Evolutionary conservation across 2,888 invertebrate genomes (phyloP).

Genomic region (Pediacus dermestoides): DNA sequence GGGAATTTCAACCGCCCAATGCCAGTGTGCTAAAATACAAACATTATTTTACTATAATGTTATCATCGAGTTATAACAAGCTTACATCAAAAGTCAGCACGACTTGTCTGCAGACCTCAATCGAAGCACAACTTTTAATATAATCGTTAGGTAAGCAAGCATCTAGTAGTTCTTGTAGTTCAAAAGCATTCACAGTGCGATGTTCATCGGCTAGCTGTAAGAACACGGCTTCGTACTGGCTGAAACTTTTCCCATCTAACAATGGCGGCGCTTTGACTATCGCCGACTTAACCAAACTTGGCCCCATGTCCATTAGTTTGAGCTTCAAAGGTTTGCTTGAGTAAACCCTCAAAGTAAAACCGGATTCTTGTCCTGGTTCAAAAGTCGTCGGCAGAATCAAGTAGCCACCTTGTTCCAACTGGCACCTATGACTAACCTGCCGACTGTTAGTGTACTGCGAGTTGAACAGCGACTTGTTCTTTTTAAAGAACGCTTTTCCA

Average conservation of each 20-base stretch:
- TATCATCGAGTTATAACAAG: no score
- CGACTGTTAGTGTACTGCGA: constrained; percentile 90
- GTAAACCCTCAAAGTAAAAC: constrained; percentile 79
- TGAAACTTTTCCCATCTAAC: constrained; percentile 68
- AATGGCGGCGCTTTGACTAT: constrained; percentile 72
- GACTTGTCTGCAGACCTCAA: constrained; percentile 88
- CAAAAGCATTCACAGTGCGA: constrained; percentile 84
- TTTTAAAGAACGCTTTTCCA: constrained; percentile 76
- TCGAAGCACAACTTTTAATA: constrained; percentile 88
- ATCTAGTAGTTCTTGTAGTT: constrained; percentile 83
- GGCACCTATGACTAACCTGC: constrained; percentile 67
- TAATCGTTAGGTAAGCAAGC: constrained; percentile 92
- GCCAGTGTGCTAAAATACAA: constrained; percentile 50
- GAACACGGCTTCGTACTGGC: constrained; percentile 87
- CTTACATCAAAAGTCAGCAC: constrained; percentile 86
- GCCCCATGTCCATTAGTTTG: constrained; percentile 65
- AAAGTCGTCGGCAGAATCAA: constrained; percentile 87
- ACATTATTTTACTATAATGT: neutral
- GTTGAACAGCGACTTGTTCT: constrained; percentile 80
- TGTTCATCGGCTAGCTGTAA: constrained; percentile 88
- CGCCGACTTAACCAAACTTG: constrained; percentile 68
- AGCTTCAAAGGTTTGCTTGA: constrained; percentile 75
- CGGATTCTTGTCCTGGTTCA: constrained; percentile 85
- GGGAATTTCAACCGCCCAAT: constrained; percentile 77
- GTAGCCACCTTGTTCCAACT: constrained; percentile 77